A percentile compares a stretch with the other conserved stretches of the same genome.
These are phyloP conservation scores for Cheilosia vulpina DNA, from an alignment of 2,888 invertebrate species.

Conservation along the genomic window DNA sequence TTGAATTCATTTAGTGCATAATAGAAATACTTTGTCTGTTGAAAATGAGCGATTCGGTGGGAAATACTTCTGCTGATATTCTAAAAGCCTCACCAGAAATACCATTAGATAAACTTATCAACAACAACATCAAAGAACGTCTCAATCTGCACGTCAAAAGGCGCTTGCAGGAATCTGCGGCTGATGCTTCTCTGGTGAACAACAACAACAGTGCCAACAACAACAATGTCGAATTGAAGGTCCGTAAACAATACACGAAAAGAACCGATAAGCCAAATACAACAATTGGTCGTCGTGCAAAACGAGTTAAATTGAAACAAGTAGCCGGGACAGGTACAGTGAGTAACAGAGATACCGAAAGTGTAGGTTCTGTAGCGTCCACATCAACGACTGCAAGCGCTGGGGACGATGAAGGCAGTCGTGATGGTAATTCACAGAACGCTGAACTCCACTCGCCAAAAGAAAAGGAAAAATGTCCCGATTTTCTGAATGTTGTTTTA, in stretches of 20 bases:
- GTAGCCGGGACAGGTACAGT: constrained; percentile 54
- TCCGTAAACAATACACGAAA: constrained; percentile 70
- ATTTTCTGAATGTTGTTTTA: constrained; percentile 80
- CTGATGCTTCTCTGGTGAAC: constrained; percentile 46
- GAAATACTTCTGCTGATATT: constrained; percentile 62
- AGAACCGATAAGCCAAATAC: constrained; percentile 75
- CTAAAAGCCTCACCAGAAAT: constrained; percentile 75
- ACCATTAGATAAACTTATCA: constrained; percentile 70
- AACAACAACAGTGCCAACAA: constrained; percentile 31
- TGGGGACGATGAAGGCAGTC: constrained; percentile 77
- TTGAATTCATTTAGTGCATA: not conserved
- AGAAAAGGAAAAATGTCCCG: constrained; percentile 81
- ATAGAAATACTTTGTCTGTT: not conserved
- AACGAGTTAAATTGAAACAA: constrained; percentile 73
- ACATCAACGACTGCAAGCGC: constrained; percentile 58
- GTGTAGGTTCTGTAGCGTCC: constrained; percentile 53
- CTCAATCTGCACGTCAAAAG: constrained; percentile 82
- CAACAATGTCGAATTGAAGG: constrained; percentile 56
- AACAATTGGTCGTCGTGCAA: constrained; percentile 61
- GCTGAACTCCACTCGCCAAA: constrained; percentile 72
- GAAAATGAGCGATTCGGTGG: constrained; percentile 48
- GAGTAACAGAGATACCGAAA: constrained; percentile 61
- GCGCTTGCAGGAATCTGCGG: constrained; percentile 79
- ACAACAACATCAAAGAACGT: constrained; percentile 81
- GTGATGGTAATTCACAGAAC: constrained; percentile 76